Conservation (phyloP, 2,888 invertebrate genomes). For the Notodonta dromedarius region DNA sequence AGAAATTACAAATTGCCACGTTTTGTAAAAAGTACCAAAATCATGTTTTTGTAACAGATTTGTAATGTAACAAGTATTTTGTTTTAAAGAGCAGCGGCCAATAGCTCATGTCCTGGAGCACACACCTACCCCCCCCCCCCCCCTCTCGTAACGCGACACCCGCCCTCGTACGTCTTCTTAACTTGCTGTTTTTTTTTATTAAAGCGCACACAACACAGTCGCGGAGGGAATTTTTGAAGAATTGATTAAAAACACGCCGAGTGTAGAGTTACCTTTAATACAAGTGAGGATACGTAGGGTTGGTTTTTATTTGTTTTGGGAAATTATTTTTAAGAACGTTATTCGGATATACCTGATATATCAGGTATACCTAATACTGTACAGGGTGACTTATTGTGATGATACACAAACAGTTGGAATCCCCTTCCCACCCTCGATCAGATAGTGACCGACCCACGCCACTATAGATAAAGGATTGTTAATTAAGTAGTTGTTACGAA, state of each 20-base stretch:
- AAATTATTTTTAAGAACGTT: background rate
- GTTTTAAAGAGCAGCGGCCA: conserved; percentile 12
- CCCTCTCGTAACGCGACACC: conserved; percentile 44
- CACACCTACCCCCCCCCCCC: too few species aligned
- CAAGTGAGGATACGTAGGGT: background rate
- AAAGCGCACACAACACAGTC: conserved; percentile 23
- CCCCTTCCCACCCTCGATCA: background rate
- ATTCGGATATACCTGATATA: too few species aligned
- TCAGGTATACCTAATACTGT: too few species aligned
- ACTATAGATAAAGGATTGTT: background rate
- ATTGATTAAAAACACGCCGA: conserved; percentile 10
- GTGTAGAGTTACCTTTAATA: conserved; percentile 11
- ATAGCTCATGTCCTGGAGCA: background rate
- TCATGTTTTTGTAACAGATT: too few species aligned
- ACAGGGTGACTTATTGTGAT: too few species aligned
- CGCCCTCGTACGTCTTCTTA: conserved; percentile 41
- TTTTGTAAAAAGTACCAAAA: too few species aligned
- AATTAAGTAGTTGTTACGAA: too few species aligned
- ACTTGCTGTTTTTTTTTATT: conserved; percentile 43
- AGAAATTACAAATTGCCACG: too few species aligned
- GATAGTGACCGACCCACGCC: background rate
- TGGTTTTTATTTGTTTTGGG: background rate
- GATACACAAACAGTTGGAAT: background rate
- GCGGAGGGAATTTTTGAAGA: conserved; percentile 8
- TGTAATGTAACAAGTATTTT: too few species aligned